A percentile compares a stretch with the other conserved stretches of the same genome.
Evolutionary conservation across 2,797 vertebrate genomes (phyloP).

Genomic region (Fratercula arctica): DNA sequence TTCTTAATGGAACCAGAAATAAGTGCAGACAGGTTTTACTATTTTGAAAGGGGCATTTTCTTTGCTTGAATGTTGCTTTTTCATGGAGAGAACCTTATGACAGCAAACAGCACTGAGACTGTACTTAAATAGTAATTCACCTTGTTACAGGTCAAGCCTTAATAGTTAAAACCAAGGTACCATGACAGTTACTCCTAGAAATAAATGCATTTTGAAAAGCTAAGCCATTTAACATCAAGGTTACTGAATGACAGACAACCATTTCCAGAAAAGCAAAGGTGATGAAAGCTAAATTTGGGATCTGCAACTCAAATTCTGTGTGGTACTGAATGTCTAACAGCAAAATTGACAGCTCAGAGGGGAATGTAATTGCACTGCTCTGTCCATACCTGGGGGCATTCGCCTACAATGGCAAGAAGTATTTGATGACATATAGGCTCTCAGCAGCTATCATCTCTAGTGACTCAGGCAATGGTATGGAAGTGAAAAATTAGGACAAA

Average conservation of each 20-base stretch:
- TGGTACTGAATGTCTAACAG: neutral
- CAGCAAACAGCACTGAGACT: neutral
- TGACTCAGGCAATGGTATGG: neutral
- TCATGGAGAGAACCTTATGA: neutral
- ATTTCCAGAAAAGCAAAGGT: neutral
- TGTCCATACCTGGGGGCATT: neutral
- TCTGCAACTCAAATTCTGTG: neutral
- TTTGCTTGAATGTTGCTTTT: neutral
- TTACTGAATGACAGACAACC: neutral
- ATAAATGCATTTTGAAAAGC: slow-evolving; percentile 3
- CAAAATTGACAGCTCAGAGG: neutral
- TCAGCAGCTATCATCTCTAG: neutral
- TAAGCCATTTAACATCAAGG: slow-evolving; percentile 13
- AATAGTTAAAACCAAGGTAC: neutral
- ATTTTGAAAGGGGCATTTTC: neutral
- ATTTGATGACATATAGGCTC: neutral
- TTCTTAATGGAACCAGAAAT: neutral
- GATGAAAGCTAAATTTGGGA: slow-evolving; percentile 15
- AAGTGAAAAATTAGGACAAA: slow-evolving; percentile 43
- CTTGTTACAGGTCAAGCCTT: neutral
- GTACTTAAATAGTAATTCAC: neutral
- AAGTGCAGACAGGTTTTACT: neutral
- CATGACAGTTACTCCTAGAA: neutral
- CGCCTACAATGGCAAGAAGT: neutral
- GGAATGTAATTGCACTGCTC: slow-evolving; percentile 19